Evolutionary conservation across 1,140 invertebrate genomes (phyloP), one percentile per base, ranked within the genome.

Genomic region (Homalodisca vitripennis): DNA sequence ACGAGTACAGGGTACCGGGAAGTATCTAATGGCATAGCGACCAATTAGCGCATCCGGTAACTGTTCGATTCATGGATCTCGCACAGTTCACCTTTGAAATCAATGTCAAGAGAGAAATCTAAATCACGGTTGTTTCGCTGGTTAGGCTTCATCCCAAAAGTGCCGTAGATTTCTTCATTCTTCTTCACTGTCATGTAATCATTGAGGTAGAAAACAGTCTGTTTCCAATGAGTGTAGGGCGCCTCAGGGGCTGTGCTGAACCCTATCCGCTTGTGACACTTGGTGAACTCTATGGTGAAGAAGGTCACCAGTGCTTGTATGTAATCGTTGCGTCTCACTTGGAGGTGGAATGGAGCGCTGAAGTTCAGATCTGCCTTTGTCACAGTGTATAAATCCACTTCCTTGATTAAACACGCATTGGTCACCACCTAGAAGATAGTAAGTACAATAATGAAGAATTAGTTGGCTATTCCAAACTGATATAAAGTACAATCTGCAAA

Each of bases 151-250:
- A 99, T 95, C 46, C 88, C 86, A 79, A 99, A 98, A 2, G 85
- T 87, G 24, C 98, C 97, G 53, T 85, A 88, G 51, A 99, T 91
- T 78, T 97, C 93, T 80, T 99, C 98, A 24, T 91, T 88, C 29
- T 60, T 60, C 77, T 97, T 97, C 1, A 97, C 94, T 10, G 95
- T 96, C 83, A 98, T 88, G 75, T 97, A 96, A 70, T 98, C 93
- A 75, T 98, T 92, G 73, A 99, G 90, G 79, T 99, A 99, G 80
- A 99, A 99, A 3, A 99, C 97, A 0, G 98, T 99, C 80, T 99
- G 98, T 81, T 99, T 99, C 98, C 98, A 99, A 78, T 99, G 97
- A 3, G 98, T 99, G 79, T 99, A 99, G 3, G 92, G 92, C 2
- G 93, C 90, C 77, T 99, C 97, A 0, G 98, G 98, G 0, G 95